These are phyloP conservation scores for Trichosurus vulpecula DNA, from an alignment of 2,797 vertebrate species.

Conservation along the genomic window DNA sequence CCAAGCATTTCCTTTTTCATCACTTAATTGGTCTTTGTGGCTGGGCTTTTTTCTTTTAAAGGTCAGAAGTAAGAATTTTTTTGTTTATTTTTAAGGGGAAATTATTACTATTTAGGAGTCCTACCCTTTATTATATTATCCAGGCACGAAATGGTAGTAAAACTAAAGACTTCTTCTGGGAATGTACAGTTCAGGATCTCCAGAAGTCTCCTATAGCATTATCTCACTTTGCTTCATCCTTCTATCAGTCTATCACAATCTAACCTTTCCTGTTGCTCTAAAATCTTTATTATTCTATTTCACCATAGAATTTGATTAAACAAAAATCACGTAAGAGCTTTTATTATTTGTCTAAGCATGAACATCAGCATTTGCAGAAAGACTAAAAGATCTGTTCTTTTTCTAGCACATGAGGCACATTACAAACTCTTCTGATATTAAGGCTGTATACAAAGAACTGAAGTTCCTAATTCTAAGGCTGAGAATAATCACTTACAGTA, in stretches of 20 bases:
- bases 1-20: conserved; percentile 21
- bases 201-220: neutral
- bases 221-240: neutral
- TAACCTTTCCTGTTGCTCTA: neutral
- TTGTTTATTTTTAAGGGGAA: neutral
- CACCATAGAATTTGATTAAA: neutral
- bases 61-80: conserved; percentile 16
- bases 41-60: conserved; percentile 20
- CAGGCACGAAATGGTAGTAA: neutral
- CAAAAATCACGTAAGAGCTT: neutral
- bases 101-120: neutral
- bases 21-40: conserved; percentile 24
- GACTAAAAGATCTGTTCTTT: neutral
- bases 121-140: neutral
- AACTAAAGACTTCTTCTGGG: neutral
- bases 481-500: neutral
- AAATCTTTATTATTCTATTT: neutral
- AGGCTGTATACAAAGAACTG: neutral
- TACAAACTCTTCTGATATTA: neutral
- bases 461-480: neutral
- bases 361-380: neutral
- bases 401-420: neutral
- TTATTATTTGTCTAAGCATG: neutral
- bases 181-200: neutral
- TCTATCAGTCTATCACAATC: neutral